Base-by-base conservation (phyloP, 2,113 vertebrate species). In the Aegypius monachus region DNA sequence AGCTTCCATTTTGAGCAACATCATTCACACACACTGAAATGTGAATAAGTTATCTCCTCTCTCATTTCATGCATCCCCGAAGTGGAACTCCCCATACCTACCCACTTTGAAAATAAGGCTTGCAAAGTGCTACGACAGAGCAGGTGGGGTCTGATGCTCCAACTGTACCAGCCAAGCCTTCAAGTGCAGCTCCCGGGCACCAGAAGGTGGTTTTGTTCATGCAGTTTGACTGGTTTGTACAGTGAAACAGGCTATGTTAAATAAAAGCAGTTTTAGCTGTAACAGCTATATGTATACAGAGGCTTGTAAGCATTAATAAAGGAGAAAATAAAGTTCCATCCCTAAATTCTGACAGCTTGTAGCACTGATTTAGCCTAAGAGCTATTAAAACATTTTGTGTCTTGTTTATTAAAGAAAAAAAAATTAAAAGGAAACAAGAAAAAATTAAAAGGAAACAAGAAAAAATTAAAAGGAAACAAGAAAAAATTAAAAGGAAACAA, bases 61-160 rank as follows among this genome's bases (percentile, higher is more conserved):
- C 67, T 71, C 26, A 42, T 14, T 18, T 15, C 4, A 0, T 15
- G 7, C 23, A 45, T 10, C 25, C 55, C 40, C 5, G 0, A 61
- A 66, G 26, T 19, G 5, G 38, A 95, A 82, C 48, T 73, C 27
- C 45, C 50, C 8, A 26, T 10, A 56, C 7, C 25, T 8, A 48
- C 31, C 9, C 3, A 1, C 34, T 34, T 53, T 20, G 42, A 86
- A 75, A 68, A 53, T 6, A 43, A 53, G 27, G 36, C 27, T 68
- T 70, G 43, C 45, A n/a, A 72, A 85, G 31, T 11, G 11, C 47
- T 87, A 68, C 45, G 12, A 42, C 45, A 74, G 56, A 83, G 16
- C 45, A 48, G 32, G n/a, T 25, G 9, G 34, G 16, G 34, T 84
- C 10, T 52, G 61, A 59, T 1, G 5, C 55, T 59, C 43, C 65